Conservation (phyloP, 2,113 vertebrate genomes). For the Perca fluviatilis region DNA sequence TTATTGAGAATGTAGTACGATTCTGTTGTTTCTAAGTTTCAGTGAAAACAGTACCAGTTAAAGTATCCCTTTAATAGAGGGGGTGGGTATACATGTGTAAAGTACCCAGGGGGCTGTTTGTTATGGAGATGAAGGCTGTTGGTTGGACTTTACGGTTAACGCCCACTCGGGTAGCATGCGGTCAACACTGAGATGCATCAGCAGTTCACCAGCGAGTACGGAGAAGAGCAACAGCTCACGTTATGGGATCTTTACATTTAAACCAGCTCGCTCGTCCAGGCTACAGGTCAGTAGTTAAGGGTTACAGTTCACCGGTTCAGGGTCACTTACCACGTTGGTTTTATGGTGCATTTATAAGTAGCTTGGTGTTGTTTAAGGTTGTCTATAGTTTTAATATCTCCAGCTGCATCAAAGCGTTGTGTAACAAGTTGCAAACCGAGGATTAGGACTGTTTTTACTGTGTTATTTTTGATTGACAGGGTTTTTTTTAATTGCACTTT, state of each 20-base stretch:
- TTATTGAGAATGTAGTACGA: no score
- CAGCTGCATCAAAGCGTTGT: no score
- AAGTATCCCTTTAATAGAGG: neutral
- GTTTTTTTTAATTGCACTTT: no score
- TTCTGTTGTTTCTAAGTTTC: neutral
- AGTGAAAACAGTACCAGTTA: neutral
- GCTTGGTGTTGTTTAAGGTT: no score
- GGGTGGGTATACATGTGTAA: constrained; percentile 1
- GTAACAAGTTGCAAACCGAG: no score
- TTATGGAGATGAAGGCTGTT: constrained; percentile 22
- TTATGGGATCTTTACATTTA: neutral
- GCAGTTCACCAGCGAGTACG: neutral
- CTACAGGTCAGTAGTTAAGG: constrained; percentile 4
- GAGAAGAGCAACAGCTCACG: neutral
- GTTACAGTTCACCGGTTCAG: no score
- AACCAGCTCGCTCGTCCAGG: neutral
- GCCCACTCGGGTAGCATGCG: neutral
- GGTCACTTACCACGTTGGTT: no score
- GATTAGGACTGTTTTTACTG: no score
- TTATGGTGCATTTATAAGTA: no score
- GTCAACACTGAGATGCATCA: neutral
- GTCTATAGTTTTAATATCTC: no score
- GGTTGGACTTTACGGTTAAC: neutral
- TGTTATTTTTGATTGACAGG: no score
- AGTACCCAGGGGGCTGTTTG: constrained; percentile 8